Evolutionary conservation across 2,888 invertebrate species (phyloP).

Genomic region (Zonitis immaculata): DNA sequence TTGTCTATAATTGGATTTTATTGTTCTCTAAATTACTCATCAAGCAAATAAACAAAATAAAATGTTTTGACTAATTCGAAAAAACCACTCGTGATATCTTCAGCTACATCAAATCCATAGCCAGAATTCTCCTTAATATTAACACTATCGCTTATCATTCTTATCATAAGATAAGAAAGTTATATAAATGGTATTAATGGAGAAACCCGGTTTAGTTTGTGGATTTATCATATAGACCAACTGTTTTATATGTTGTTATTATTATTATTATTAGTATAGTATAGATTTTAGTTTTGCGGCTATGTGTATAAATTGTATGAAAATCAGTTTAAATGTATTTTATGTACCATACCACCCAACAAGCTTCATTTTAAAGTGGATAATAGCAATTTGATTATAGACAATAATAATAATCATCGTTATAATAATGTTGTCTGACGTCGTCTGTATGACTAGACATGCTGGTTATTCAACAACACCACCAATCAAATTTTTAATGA

Average conservation of each 20-base stretch:
- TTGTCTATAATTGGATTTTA: not conserved
- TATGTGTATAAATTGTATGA: conserved; percentile 12
- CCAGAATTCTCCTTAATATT: conserved; percentile 1
- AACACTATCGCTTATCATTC: conserved; percentile 10
- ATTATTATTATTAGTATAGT: too few relatives aligned
- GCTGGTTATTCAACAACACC: conserved; percentile 6
- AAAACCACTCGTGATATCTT: not conserved
- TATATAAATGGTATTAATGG: conserved; percentile 10
- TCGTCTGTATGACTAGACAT: conserved; percentile 6
- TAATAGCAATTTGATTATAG: conserved; percentile 3
- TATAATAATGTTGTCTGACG: conserved; percentile 10
- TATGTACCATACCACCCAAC: conserved; percentile 7
- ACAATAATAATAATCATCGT: not conserved
- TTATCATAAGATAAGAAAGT: conserved; percentile 19
- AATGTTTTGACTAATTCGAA: too few relatives aligned
- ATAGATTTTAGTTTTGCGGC: conserved; percentile 11
- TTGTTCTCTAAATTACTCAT: not conserved
- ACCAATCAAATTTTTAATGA: conserved; percentile 17
- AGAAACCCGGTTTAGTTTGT: conserved; percentile 9
- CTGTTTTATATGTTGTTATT: not conserved
- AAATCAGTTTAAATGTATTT: conserved; percentile 9
- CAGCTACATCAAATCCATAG: not conserved
- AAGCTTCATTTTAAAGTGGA: conserved; percentile 10
- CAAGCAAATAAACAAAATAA: not conserved
- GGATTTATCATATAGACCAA: conserved; percentile 8